phyloP scores from a whole-genome alignment of 2,113 vertebrate genomes.

The Zosterops hypoxanthus region DNA sequence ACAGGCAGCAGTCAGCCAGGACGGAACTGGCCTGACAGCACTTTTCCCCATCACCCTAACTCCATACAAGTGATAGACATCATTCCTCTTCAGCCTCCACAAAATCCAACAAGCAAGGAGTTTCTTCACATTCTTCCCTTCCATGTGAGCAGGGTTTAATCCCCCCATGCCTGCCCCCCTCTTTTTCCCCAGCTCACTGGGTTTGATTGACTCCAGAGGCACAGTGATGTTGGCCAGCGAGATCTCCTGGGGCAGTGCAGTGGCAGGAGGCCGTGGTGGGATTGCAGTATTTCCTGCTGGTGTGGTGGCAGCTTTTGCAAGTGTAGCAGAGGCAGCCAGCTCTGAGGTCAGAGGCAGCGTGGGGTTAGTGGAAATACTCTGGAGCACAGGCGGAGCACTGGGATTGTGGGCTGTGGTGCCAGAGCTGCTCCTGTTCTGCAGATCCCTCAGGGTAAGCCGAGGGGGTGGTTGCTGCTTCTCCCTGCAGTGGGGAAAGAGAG shows the following conservation, averaged over 20 bases:
- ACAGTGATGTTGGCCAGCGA: constrained; percentile 86
- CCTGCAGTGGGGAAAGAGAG: constrained; percentile 66
- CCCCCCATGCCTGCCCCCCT: background rate
- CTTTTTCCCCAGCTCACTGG: constrained; percentile 80
- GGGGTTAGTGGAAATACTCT: constrained; percentile 60
- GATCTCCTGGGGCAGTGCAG: constrained; percentile 70
- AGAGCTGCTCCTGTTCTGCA: constrained; percentile 83
- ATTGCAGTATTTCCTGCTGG: constrained; percentile 16
- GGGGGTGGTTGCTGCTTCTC: constrained; percentile 87
- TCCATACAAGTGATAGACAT: background rate
- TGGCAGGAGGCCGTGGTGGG: constrained; percentile 5
- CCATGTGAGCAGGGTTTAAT: background rate
- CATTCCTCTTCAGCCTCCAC: background rate
- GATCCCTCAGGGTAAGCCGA: constrained; percentile 87
- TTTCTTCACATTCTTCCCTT: background rate
- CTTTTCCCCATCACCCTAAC: background rate
- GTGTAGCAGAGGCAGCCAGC: constrained; percentile 1
- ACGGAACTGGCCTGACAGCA: background rate
- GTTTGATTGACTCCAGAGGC: constrained; percentile 94
- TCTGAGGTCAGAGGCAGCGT: constrained; percentile 42
- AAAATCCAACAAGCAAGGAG: background rate
- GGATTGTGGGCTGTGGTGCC: constrained; percentile 7
- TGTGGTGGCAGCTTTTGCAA: constrained; percentile 2
- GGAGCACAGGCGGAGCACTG: background rate
- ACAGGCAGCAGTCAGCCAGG: background rate